These are phyloP conservation scores for Platalea minor DNA, from an alignment of 2,797 vertebrate species.

Conservation along the genomic window DNA sequence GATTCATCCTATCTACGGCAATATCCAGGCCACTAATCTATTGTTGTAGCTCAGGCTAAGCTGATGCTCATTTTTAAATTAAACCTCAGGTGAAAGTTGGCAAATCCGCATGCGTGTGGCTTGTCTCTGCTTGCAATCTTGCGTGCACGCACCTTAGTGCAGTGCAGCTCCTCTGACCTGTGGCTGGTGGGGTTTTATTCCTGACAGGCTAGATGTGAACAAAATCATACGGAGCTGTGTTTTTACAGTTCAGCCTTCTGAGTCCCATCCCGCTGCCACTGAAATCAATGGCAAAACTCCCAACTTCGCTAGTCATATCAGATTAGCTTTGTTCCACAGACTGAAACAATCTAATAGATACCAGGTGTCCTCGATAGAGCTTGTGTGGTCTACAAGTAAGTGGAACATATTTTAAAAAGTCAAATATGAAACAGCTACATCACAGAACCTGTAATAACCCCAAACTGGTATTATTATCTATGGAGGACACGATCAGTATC, in stretches of 20 bases:
- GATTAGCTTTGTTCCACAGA: constrained; percentile 49
- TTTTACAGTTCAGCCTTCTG: constrained; percentile 46
- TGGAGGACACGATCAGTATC: background rate
- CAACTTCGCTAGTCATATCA: constrained; percentile 30
- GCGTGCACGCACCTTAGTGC: background rate
- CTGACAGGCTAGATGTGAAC: constrained; percentile 45
- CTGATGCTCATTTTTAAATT: constrained; percentile 27
- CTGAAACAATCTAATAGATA: constrained; percentile 65
- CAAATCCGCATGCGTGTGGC: background rate
- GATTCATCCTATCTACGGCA: background rate
- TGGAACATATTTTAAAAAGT: constrained; percentile 54
- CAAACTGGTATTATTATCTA: constrained; percentile 50
- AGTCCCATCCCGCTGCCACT: constrained; percentile 32
- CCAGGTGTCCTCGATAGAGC: constrained; percentile 43
- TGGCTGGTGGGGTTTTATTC: background rate
- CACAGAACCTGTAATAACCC: constrained; percentile 47
- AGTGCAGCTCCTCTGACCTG: background rate
- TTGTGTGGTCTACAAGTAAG: constrained; percentile 62
- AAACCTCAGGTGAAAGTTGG: constrained; percentile 42
- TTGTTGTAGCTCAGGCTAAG: background rate
- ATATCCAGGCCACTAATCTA: constrained; percentile 13
- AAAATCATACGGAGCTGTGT: constrained; percentile 53
- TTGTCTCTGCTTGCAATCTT: background rate
- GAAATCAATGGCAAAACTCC: constrained; percentile 52
- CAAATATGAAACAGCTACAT: constrained; percentile 60